Evolutionary conservation across 2,113 vertebrate genomes (phyloP), one percentile per base, ranked within the genome.

Genomic region (Craseonycteris thonglongyai): DNA sequence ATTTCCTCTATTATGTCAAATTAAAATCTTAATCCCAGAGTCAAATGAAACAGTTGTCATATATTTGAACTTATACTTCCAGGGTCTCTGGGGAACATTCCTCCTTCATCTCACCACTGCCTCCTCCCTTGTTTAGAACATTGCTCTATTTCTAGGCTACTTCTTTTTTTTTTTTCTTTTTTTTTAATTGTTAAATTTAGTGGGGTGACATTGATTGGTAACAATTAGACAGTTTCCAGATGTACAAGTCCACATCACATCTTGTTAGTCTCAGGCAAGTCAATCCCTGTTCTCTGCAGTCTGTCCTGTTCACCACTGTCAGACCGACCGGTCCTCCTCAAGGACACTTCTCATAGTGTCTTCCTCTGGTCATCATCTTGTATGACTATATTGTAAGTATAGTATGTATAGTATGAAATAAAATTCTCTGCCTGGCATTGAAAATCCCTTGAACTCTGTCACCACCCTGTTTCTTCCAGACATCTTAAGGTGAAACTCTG

Each of bases 1-100:
- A 13, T 79, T 78, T 88, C 69, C 58, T 86, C 79, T 42, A 13
- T 49, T 84, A 56, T 33, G 24, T 66, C 90, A 86, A 9, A 28
- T 79, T 42, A 45, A 74, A 78, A 26, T 78, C n/a, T 79, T 88
- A 33, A 56, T 54, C 59, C 5, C 74, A 15, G 47, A 26, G 18
- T 24, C 58, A 93, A 47, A 58, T 5, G 14, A 28, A 0, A 30
- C 40, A 87, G 13, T 49, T 56, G 6, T 83, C 40, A 33, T 15
- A 26, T 65, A 19, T 15, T 28, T 3, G 6, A 38, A 2, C 30
- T 69, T 59, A 2, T 15, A n/a, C 59, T 61, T 75, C 59, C 35
- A 75, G 40, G 40, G 2, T 6, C 68, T 59, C 6, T 30, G 18
- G 49, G 49, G 47, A 21, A 35, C 12, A 5, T 65, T 59, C 75